Base-by-base conservation (phyloP, 2,797 vertebrate species). In the Ctenochaetus hawaiiensis region DNA sequence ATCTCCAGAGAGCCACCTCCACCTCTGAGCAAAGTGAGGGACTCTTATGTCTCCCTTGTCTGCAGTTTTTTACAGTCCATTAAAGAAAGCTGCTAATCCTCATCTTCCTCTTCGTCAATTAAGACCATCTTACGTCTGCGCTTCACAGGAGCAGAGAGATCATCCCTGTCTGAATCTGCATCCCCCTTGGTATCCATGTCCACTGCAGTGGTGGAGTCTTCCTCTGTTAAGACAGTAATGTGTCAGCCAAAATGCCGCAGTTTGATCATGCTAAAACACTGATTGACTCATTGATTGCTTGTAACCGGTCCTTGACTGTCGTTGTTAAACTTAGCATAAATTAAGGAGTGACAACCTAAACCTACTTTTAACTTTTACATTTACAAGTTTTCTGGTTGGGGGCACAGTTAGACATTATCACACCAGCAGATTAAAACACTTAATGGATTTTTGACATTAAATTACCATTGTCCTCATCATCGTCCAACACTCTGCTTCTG, bases 71-170 rank as follows among this genome's bases (percentile, higher is more conserved):
- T 48, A 63, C n/a, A 77, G 60, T 73, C 72, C 83, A 87, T 83
- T 87, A 86, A 78, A 57, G 65, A 63, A 22, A 10, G 12, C 18
- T 18, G 68, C 82, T 94, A 93, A 84, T 93, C 90, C 61, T 95
- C 92, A 10, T 95, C 93, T 0, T 95, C 94, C 3, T 93, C 95
- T 0, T 96, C 96, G 30, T 96, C 96, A 39, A 95, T 95, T 23
- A 96, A 83, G 39, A 94, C 77, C 78, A 88, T 64, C 79, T 89
- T 69, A 0, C 95, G 91, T 65, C 94, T 91, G 37, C 94, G 92
- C 60, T 94, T 95, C 52, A 86, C 87, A 9, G 90, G 79, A 30
- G 89, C 93, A 22, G 95, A 78, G 69, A 82, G 67, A 26, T 87
- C 81, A 22, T 95, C 92, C 0, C 41, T 5, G 26, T 63, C 94